Percentiles rank a stretch among this genome's conserved stretches.
Evolutionary conservation across 2,113 vertebrate species (phyloP).

Genomic region (Bettongia penicillata): DNA sequence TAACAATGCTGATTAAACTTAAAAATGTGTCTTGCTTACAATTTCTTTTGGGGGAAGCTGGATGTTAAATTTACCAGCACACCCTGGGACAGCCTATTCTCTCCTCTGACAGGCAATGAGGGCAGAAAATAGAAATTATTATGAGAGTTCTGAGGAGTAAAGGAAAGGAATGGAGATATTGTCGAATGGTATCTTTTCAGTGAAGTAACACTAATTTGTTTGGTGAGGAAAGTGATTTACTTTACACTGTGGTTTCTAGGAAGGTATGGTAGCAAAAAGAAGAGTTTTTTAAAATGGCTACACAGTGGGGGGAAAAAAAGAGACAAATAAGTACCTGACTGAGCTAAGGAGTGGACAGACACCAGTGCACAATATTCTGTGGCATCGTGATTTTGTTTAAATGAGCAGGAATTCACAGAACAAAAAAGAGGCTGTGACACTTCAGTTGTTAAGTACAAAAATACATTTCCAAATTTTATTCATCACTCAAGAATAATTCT

Average conservation of each 20-base stretch:
- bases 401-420: constrained; percentile 23
- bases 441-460: constrained; percentile 46
- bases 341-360: neutral
- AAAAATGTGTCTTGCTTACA: neutral
- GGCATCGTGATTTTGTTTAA: constrained; percentile 13
- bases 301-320: neutral
- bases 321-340: neutral
- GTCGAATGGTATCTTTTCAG: neutral
- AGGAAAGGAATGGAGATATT: neutral
- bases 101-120: neutral
- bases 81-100: neutral
- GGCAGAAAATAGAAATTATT: neutral
- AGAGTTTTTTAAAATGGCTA: neutral
- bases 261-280: neutral
- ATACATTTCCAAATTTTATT: neutral
- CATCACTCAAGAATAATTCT: neutral
- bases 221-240: neutral
- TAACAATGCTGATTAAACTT: neutral
- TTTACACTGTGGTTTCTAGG: neutral
- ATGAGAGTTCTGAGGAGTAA: neutral
- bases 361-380: neutral
- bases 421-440: neutral
- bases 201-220: neutral
- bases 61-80: neutral
- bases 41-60: neutral